Percentiles rank a stretch among this genome's conserved stretches.
Conservation (phyloP, 1,140 invertebrate genomes). For the Hydropsyche tenuis region DNA sequence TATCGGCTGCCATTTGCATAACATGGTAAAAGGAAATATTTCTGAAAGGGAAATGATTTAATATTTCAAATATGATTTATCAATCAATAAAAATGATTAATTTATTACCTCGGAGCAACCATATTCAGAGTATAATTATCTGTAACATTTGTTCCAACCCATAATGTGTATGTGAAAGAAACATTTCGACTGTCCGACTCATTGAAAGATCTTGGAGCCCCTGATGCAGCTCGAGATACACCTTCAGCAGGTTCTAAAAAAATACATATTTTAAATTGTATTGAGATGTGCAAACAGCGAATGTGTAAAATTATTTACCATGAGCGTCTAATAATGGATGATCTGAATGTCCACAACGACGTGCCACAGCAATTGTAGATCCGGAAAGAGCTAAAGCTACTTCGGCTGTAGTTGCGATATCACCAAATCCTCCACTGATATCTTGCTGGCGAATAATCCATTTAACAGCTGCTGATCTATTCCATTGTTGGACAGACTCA, state of each 20-base stretch:
- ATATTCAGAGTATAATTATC: conserved; percentile 75
- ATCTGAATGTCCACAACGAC: conserved; percentile 52
- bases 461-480: conserved; percentile 73
- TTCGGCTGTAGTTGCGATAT: conserved; percentile 75
- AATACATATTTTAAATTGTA: neutral
- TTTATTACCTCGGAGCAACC: conserved; percentile 64
- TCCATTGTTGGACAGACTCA: conserved; percentile 72
- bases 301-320: conserved; percentile 48
- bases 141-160: conserved; percentile 84
- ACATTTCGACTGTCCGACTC: conserved; percentile 72
- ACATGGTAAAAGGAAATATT: conserved; percentile 86
- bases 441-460: conserved; percentile 77
- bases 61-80: neutral
- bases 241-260: conserved; percentile 54
- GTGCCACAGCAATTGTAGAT: conserved; percentile 70
- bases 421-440: conserved; percentile 78
- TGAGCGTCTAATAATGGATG: conserved; percentile 52
- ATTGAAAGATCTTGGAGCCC: conserved; percentile 62
- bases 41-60: conserved; percentile 52
- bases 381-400: conserved; percentile 75
- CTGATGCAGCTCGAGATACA: conserved; percentile 54
- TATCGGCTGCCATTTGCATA: conserved; percentile 83
- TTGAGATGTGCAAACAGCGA: neutral
- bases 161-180: conserved; percentile 82
- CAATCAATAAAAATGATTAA: neutral